phyloP scores from a whole-genome alignment of 92 coral and sea anemone species.

The Parazoanthus swiftii region DNA sequence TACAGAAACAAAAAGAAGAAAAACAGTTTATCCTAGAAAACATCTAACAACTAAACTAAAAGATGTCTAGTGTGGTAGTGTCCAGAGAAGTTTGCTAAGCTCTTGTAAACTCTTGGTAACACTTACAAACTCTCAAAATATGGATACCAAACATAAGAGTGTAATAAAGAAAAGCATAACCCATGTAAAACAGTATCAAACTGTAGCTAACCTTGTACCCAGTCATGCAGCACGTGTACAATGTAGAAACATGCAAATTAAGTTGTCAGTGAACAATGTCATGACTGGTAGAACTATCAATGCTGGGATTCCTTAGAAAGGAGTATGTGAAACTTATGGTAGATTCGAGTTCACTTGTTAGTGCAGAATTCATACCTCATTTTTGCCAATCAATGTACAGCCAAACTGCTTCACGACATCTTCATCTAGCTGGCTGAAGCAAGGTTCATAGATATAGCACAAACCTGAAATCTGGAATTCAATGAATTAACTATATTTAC shows the following conservation, averaged over 20 bases:
- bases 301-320: background rate
- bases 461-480: slow-evolving; percentile 45
- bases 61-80: too few species aligned
- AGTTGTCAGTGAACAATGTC: too few species aligned
- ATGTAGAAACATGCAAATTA: too few species aligned
- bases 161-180: background rate
- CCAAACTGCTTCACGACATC: slow-evolving; percentile 64
- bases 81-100: too few species aligned
- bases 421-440: slow-evolving; percentile 68
- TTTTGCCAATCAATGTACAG: slow-evolving; percentile 63
- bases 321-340: background rate
- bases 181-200: too few species aligned
- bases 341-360: background rate
- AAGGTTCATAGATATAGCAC: slow-evolving; percentile 88
- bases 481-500: background rate
- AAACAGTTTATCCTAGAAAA: background rate
- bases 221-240: too few species aligned
- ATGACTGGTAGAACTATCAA: too few species aligned
- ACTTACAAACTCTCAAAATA: too few species aligned
- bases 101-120: too few species aligned
- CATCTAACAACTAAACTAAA: background rate
- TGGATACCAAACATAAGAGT: too few species aligned
- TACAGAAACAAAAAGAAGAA: background rate
- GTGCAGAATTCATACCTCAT: slow-evolving; percentile 64
- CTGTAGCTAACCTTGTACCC: too few species aligned